phyloP scores from a whole-genome alignment of 2,113 vertebrate species.

The Carassius gibelio region DNA sequence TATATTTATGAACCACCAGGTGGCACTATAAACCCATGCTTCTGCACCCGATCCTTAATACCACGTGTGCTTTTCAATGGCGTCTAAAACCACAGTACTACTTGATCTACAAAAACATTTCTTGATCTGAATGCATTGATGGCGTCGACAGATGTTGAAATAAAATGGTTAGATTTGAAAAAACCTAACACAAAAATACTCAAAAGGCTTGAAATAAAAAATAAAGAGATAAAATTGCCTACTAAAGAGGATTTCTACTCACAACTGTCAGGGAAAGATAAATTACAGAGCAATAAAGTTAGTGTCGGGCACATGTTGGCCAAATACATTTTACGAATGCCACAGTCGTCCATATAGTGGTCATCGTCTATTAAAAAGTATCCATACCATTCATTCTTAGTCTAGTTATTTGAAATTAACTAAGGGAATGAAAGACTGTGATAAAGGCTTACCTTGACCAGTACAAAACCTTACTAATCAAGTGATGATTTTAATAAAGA shows the following conservation, averaged over 20 bases:
- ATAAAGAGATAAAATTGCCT: not conserved
- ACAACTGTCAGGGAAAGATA: conserved; percentile 12
- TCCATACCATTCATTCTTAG: conserved; percentile 20
- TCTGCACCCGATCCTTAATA: not conserved
- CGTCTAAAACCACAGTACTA: too few species aligned
- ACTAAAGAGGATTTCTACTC: not conserved
- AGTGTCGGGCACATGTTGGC: conserved; percentile 69
- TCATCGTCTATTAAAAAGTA: conserved; percentile 52
- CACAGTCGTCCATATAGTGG: conserved; percentile 58
- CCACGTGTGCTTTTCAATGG: conserved; percentile 21
- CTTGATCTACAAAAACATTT: not conserved
- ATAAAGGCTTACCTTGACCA: conserved; percentile 55
- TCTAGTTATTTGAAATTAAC: conserved; percentile 44
- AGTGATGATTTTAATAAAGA: conserved; percentile 53
- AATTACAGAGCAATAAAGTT: conserved; percentile 42
- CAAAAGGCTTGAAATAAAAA: conserved; percentile 13
- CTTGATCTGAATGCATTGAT: not conserved
- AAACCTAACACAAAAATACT: conserved; percentile 13
- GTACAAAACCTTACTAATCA: conserved; percentile 47
- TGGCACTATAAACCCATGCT: conserved; percentile 8
- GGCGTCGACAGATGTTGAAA: not conserved
- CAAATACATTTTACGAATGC: conserved; percentile 49
- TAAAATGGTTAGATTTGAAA: not conserved
- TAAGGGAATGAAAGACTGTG: conserved; percentile 46
- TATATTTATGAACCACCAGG: conserved; percentile 19